Conservation (phyloP, 1,140 invertebrate genomes). For the Potamilus streckersoni region DNA sequence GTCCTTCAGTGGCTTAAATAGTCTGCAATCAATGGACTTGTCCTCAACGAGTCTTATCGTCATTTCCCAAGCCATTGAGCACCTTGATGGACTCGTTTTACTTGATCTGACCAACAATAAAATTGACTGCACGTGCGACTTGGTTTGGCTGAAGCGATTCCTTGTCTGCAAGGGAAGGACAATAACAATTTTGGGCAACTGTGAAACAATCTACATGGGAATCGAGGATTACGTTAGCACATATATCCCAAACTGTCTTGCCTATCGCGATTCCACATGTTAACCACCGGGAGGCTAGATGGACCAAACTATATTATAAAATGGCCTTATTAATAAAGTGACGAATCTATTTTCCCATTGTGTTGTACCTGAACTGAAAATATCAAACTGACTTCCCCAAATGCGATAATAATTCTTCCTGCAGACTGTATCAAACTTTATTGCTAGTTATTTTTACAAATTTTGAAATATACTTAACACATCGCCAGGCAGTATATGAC, state of each 20-base stretch:
- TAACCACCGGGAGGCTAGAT: no score
- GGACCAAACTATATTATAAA: no score
- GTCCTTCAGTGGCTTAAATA: conserved; percentile 17
- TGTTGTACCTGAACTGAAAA: no score
- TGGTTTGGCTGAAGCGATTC: conserved; percentile 19
- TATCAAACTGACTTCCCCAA: no score
- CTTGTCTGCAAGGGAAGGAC: not conserved
- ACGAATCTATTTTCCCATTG: no score
- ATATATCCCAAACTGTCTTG: conserved; percentile 10
- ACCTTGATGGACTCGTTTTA: not conserved
- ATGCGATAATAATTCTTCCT: no score
- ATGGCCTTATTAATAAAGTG: no score
- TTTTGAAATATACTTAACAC: no score
- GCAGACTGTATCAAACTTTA: no score
- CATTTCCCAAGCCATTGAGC: conserved; percentile 19
- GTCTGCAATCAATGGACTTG: not conserved
- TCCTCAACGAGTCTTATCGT: conserved; percentile 5
- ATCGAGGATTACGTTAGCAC: conserved; percentile 12
- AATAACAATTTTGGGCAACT: conserved; percentile 1
- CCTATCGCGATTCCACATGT: not conserved
- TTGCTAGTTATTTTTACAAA: no score
- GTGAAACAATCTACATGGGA: conserved; percentile 10
- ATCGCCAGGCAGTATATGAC: no score
- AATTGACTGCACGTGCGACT: conserved; percentile 31
- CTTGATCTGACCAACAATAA: conserved; percentile 1